Conservation (phyloP, 2,113 vertebrate species). For the Picathartes gymnocephalus region DNA sequence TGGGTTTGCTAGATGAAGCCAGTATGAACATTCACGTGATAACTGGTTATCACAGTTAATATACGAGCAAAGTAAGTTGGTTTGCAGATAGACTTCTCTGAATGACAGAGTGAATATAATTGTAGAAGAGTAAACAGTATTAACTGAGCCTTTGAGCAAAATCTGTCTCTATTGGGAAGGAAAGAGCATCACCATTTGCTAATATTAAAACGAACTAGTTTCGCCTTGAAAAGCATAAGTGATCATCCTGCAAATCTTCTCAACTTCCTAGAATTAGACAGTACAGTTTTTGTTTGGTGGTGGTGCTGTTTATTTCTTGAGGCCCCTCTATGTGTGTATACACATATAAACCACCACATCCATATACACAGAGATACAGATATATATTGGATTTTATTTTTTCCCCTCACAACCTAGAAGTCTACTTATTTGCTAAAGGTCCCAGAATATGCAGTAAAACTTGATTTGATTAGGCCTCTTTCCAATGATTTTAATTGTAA, state of each 20-base stretch:
- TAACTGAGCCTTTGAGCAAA: not conserved
- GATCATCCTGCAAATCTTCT: not conserved
- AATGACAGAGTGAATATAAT: not conserved
- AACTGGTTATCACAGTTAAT: not conserved
- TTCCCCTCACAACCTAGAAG: not conserved
- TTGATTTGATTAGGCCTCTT: not conserved
- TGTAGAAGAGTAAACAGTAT: not conserved
- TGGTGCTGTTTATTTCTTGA: not conserved
- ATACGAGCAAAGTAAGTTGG: not conserved
- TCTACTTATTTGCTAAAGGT: not conserved
- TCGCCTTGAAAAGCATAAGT: not conserved
- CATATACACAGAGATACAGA: not conserved
- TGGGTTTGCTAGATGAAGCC: not conserved
- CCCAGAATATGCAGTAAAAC: not conserved
- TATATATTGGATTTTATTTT: not conserved
- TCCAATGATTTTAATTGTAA: not conserved
- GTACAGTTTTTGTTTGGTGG: not conserved
- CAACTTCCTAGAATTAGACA: not conserved
- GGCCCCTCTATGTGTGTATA: rapidly evolving
- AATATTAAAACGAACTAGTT: not conserved
- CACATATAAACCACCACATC: not conserved
- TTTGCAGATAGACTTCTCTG: not conserved
- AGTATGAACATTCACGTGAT: not conserved
- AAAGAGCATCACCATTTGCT: not conserved
- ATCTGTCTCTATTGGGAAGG: not conserved